Evolutionary conservation across 2,888 invertebrate genomes (phyloP).

Genomic region (Epirrita christyi): DNA sequence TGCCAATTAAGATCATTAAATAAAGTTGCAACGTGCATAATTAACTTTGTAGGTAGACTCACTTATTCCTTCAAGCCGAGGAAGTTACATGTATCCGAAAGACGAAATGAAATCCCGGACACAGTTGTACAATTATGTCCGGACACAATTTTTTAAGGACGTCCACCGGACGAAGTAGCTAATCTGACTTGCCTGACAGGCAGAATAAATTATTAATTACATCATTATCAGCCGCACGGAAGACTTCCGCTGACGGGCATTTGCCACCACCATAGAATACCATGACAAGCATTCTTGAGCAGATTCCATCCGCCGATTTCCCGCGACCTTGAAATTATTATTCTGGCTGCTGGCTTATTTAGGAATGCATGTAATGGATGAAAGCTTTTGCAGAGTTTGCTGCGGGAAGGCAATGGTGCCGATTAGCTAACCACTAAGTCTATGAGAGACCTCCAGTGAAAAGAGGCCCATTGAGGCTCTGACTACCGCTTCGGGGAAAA

Average conservation of each 20-base stretch:
- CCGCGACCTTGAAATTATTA: not conserved
- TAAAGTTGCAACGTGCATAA: conserved; percentile 24
- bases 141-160: conserved; percentile 21
- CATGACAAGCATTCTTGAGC: not conserved
- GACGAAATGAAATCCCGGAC: conserved; percentile 29
- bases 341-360: too few relatives aligned
- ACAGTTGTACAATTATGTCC: conserved; percentile 5
- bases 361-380: too few relatives aligned
- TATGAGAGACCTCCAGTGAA: not conserved
- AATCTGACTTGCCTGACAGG: not conserved
- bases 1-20: conserved; percentile 24
- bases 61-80: conserved; percentile 30
- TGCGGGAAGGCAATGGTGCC: too few relatives aligned
- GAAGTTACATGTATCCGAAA: conserved; percentile 33
- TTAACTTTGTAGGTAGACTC: conserved; percentile 12
- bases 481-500: too few relatives aligned
- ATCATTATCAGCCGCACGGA: not conserved
- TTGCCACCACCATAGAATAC: not conserved
- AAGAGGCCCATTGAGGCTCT: too few relatives aligned
- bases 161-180: not conserved
- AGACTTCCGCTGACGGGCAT: not conserved
- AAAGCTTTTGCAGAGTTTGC: too few relatives aligned
- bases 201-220: not conserved
- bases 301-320: not conserved
- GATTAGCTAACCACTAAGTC: not conserved